Base-by-base conservation (phyloP, 2,888 invertebrate genomes). In the Amiota communis region DNA sequence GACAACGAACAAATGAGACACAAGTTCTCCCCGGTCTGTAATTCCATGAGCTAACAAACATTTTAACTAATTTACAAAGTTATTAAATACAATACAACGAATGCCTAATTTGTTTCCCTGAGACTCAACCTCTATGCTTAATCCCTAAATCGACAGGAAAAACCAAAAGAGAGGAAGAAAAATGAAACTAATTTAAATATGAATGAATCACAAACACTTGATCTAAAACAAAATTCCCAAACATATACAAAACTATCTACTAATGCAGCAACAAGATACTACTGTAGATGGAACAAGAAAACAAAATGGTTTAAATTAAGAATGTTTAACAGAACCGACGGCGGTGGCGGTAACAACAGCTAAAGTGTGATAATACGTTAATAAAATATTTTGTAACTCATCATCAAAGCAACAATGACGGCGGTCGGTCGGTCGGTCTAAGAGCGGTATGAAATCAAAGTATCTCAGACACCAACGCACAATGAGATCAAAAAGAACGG, bases 301-400 rank as follows among this genome's bases (percentile, higher is more conserved):
- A 59, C 59, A 20, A 59, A 59, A 15, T 59, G 36, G 36, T 36
- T 36, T 36, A 36, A 36, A 36, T 36, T 36, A 36, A 36, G 36
- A 36, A 36, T 36, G 36, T 36, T 36, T 2, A 36, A 36, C 36
- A 36, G 36, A 36, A 59, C 59, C 59, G 59, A 12, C 9, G 20
- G 12, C 59, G 15, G 17, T 10, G 1, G 4, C 8, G 20, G 15
- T 15, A 47, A 20, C 53, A 10, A 15, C 36, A 78, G 79, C 77
- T 81, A 82, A 83, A 86, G 85, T 87, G 86, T 84, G 87, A 86
- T 87, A 85, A 88, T 84, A 83, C 86, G 86, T 87, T 84, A 83
- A 87, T 88, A 86, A 85, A 86, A 84, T 87, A 85, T 87, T 86
- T 87, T 86, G 82, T 81, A 86, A 86, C 77, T 78, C 77, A 79